A percentile compares a stretch with the other conserved stretches of the same genome.
phyloP scores from a whole-genome alignment of 2,797 vertebrate species.

The Numenius phaeopus region DNA sequence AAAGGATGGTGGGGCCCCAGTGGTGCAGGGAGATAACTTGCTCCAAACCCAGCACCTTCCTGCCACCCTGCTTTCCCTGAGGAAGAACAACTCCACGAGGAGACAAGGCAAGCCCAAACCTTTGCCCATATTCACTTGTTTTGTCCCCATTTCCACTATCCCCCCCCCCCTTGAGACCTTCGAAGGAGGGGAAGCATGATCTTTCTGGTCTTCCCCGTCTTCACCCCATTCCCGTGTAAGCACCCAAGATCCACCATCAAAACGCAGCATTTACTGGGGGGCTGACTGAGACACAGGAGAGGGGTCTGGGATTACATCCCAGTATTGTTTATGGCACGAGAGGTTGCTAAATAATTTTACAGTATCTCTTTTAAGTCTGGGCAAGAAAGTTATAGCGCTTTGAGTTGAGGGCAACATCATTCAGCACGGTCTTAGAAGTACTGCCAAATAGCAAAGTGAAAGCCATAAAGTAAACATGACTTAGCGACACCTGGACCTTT shows the following conservation, averaged over 20 bases:
- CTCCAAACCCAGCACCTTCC: background rate
- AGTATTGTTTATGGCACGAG: background rate
- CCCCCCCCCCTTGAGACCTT: background rate
- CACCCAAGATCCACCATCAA: background rate
- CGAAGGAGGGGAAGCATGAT: accelerated
- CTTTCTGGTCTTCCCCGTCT: background rate
- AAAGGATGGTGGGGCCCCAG: accelerated
- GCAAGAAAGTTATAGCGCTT: constrained; percentile 61
- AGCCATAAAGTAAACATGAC: constrained; percentile 73
- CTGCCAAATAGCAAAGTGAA: constrained; percentile 73
- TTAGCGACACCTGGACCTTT: constrained; percentile 70
- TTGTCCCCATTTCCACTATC: background rate
- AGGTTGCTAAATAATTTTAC: constrained; percentile 71
- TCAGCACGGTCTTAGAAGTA: constrained; percentile 44
- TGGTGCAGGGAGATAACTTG: accelerated
- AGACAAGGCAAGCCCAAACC: background rate
- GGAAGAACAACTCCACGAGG: background rate
- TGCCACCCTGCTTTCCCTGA: accelerated
- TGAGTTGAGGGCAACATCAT: constrained; percentile 64
- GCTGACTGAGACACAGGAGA: background rate
- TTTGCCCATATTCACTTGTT: accelerated
- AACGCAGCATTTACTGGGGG: background rate
- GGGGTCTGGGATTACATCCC: background rate
- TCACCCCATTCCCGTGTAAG: accelerated
- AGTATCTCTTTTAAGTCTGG: constrained; percentile 67